Base-by-base conservation (phyloP, 1,140 invertebrate genomes). In the Pseudomyrmex sp. region DNA sequence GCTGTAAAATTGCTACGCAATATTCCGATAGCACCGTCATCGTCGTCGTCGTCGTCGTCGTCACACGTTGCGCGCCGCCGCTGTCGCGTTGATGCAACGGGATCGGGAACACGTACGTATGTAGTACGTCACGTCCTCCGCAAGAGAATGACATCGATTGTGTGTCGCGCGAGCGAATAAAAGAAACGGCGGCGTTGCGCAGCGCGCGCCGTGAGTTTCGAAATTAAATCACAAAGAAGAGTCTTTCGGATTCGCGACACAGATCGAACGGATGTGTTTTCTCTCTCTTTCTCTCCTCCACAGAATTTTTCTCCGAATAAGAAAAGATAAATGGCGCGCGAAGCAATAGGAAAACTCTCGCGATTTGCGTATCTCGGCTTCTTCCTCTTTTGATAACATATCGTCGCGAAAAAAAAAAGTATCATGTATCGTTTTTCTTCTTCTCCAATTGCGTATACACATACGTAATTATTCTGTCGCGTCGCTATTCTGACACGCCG, bases 1-100 rank as follows among this genome's bases (percentile, higher is more conserved):
- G 35, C 35, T 35, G 5, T 35, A 26, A 5, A n/a, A 15, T 44
- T 15, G 56, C 83, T 82, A 80, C 75, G 69, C 75, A 84, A 73
- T 86, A 74, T 20, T 20, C 68, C 65, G 54, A 50, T 59, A 59
- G 48, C 26, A 13, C 13, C 44, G 15, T 54, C 65, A 10, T 59
- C 4, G 13, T 65, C 13, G 12, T 15, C 18, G 18, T 74, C 12
- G 10, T 83, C 61, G 12, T 65, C 20, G n/a, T n/a, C n/a, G n/a
- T n/a, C n/a, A 50, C 66, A 52, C 20, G 20, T 13, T 59, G 10
- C 50, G 35, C 63, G 7, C 44, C 23, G 23, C 20, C 23, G 13
- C 12, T n/a, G 12, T 56, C 1, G 20, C 1, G 20, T 20, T n/a
- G 50, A 68, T 58, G 75, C 75, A 80, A 80, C 76, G 76, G 66